Evolutionary conservation across 1,140 invertebrate species (phyloP), one percentile per base, ranked within the genome.

Genomic region (Sarcophaga bullata): DNA sequence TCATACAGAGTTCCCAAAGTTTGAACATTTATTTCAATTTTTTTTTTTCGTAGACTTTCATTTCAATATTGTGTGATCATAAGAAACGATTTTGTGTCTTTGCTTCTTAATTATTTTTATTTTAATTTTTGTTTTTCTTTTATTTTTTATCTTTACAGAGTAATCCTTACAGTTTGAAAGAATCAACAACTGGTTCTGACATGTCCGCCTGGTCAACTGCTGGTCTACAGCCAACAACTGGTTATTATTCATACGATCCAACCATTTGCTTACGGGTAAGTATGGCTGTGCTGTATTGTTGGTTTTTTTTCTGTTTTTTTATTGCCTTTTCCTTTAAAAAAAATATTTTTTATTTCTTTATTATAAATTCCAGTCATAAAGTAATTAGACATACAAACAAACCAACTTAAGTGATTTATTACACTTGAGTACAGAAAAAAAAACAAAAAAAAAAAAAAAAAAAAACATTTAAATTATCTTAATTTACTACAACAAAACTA

Each of bases 201-300:
- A 96, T 97, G 95, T 94, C 94, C 80, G 95, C 96, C 86, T 97
- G 96, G 96, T 95, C 95, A 83, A 95, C 95, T 76, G 95, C 95
- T 73, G 95, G 96, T 81, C 93, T 97, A 49, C 96, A 97, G 91
- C 95, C 96, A 85, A 95, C 95, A 73, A 95, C 95, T 81, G 95
- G 95, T 85, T 97, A 97, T 92, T 97, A 97, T 92, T 95, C 96
- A 82, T 97, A 97, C 91, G 96, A 98, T 92, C 96, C 96, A 83
- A 95, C 96, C 96, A 86, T 92, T 98, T 84, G 96, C 96, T 87
- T 97, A 97, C 91, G 96, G 96, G 96, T 97, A 93, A 95, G 95
- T 93, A 73, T 1, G 2, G 8, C 46, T 68, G 11, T 50, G 25
- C 46, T 68, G 11, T 50, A 4, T 37, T 37, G 25, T 4, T 37